Base-by-base conservation (phyloP, 1,140 invertebrate species). In the Pseudomyrmex dendroicus region DNA sequence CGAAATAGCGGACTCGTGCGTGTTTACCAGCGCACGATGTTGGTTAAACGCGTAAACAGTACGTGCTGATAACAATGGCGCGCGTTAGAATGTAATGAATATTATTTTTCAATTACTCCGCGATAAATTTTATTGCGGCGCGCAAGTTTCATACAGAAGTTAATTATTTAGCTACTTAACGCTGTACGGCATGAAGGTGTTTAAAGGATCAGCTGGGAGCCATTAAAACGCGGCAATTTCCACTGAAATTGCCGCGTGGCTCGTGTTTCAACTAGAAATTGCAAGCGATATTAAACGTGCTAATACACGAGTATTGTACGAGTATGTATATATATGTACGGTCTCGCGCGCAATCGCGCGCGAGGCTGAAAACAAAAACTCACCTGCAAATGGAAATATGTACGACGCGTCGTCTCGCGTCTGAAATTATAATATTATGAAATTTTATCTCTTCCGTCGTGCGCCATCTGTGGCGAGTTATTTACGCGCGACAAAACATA, bases 161-260 rank as follows among this genome's bases (percentile, higher is more conserved):
- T 72, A 80, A 80, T 80, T 80, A 80, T 80, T 80, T 70, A 80
- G 64, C 76, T 80, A 72, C 76, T 80, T 80, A 80, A 70, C 67
- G 76, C 17, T 57, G 68, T 78, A 56, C 56, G 59, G 54, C 20
- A 70, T 56, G 76, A 20, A 80, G 70, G 64, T 77, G 52, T 78
- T 78, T 78, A 78, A 78, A 80, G 76, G 76, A 80, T 80, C 76
- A 80, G 68, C 56, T 72, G 76, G 76, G 76, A 80, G 66, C 54
- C 56, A 80, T 80, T 80, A 80, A 80, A 80, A 80, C 66, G 54
- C 54, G 66, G 76, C 66, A 80, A 80, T 80, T 80, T 80, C 35
- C n/a, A n/a, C 44, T 35, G 66, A 80, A 80, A 80, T 80, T 72
- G 66, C 66, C 13, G 54, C 54, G 64, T 59, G 54, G 64, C 66